Conservation (phyloP, 2,797 vertebrate genomes). For the Chelmon rostratus region DNA sequence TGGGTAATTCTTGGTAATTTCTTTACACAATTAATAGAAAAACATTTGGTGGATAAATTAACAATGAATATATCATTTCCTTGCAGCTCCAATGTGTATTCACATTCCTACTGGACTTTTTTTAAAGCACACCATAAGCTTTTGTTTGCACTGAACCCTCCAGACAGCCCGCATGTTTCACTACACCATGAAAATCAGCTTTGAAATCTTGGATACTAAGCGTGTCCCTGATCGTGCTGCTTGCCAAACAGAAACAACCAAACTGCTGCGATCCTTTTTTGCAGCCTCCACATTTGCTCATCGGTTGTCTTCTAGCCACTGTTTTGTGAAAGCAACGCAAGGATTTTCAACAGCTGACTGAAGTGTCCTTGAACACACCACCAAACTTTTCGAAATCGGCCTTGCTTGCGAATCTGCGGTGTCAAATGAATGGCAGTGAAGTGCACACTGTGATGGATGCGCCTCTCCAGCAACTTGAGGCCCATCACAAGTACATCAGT, state of each 20-base stretch:
- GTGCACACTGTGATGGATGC: not conserved
- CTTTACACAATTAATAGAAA: not conserved
- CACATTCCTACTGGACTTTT: not conserved
- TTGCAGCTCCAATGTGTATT: not conserved
- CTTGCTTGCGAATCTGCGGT: conserved; percentile 1
- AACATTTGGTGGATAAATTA: no score
- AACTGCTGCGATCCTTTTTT: not conserved
- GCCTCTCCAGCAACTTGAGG: not conserved
- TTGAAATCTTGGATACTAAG: not conserved
- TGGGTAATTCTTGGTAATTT: no score
- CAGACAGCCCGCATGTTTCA: not conserved
- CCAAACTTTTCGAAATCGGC: conserved; percentile 1
- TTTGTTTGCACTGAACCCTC: not conserved
- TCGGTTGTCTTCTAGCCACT: not conserved
- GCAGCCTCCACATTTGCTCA: not conserved
- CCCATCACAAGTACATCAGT: not conserved
- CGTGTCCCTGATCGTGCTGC: not conserved
- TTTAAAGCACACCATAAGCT: not conserved
- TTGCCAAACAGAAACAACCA: not conserved
- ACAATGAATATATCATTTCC: no score
- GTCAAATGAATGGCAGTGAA: conserved; percentile 4
- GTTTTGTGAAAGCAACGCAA: not conserved
- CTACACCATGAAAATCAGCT: not conserved
- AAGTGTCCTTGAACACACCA: conserved; percentile 17
- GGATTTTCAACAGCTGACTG: not conserved